Evolutionary conservation across 2,888 invertebrate genomes (phyloP).

Genomic region (Orthonychiurus folsomi): DNA sequence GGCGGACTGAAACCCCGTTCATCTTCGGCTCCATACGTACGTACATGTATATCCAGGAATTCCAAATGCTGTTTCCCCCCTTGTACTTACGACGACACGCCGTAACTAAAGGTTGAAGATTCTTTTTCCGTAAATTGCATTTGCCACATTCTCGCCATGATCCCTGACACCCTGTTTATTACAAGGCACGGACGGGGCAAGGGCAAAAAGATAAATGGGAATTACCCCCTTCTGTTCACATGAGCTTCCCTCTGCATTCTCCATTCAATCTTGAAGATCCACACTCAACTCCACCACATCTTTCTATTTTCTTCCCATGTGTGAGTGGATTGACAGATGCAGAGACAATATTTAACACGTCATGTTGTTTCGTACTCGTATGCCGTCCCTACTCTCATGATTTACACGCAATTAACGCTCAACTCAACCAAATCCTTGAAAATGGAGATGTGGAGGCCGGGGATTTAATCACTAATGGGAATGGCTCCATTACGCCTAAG

Average conservation of each 20-base stretch:
- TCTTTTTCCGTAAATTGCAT: background rate
- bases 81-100: no score
- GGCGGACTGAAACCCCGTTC: no score
- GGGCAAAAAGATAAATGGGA: constrained; percentile 1
- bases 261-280: no score
- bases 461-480: no score
- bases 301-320: no score
- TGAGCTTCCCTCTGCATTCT: background rate
- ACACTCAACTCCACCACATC: no score
- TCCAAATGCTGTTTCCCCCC: background rate
- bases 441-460: no score
- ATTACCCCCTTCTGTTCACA: background rate
- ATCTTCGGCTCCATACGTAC: background rate
- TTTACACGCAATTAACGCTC: background rate
- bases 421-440: background rate
- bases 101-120: no score
- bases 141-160: background rate
- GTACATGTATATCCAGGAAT: background rate
- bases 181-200: constrained; percentile 1
- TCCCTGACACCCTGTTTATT: background rate
- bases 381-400: no score
- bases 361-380: background rate
- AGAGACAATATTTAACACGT: background rate
- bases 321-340: background rate
- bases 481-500: no score